Evolutionary conservation across 1,140 invertebrate genomes (phyloP), one percentile per base, ranked within the genome.

Genomic region (Brachionus koreanus): DNA sequence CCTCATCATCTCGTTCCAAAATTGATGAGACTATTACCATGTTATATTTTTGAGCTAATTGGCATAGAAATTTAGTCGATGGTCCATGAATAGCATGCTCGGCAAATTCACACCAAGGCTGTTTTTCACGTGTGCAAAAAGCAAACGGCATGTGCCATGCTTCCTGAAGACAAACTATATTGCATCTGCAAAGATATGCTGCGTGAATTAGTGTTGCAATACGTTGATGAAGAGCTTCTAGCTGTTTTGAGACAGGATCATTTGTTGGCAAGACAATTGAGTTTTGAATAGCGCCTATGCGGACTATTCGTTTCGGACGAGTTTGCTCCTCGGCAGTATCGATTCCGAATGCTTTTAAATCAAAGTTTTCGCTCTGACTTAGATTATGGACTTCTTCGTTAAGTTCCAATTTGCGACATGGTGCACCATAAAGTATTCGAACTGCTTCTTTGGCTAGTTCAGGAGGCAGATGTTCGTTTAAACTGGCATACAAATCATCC

Each of bases 111-210:
- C 92, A 94, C 97, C 97, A 99, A 0, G 96, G 97, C 83, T 92
- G 90, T 87, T 96, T 96, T 89, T 99, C 97, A 63, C 97, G 89
- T 0, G 97, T 99, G 87, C 96, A 98, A 88, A 99, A 98, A 0
- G 94, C 95, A 91, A 98, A 99, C 5, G 97, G 97, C 97, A 99
- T 98, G 25, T 95, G 93, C 97, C 97, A 99, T 9, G 95, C 93
- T 90, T 99, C 97, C 89, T 99, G 97, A 35, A 98, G 91, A 87
- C 97, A 98, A 33, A 98, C 84, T 42, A 99, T 90, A 87, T 99
- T 98, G 13, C 94, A 96, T 35, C 91, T 91, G 85, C 92, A 92
- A 25, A 88, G 83, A 2, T 92, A 93, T 5, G 97, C 96, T 46
- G 92, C 90, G 63, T 93, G 49, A 25, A 79, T 79, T 23, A 79